Percentiles rank a stretch among this genome's conserved stretches.
These are phyloP conservation scores for Tachycineta bicolor DNA, from an alignment of 2,113 vertebrate species.

Conservation along the genomic window DNA sequence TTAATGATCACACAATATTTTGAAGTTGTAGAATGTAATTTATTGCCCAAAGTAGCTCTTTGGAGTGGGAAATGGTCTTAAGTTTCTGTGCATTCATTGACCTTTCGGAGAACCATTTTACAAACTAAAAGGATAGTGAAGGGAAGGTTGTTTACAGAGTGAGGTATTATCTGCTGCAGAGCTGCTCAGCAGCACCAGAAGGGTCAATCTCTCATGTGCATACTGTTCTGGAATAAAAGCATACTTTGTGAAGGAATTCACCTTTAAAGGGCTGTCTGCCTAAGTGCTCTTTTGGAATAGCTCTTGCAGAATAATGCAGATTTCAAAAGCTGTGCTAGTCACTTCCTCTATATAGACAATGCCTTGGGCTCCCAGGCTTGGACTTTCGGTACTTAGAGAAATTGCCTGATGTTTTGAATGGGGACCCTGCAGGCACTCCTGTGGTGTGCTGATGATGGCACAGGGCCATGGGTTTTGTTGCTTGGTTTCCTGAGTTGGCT, in stretches of 20 bases:
- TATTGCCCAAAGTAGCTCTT: background rate
- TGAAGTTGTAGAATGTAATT: background rate
- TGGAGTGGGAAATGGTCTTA: background rate
- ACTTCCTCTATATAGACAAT: background rate
- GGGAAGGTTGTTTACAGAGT: background rate
- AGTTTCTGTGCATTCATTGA: background rate
- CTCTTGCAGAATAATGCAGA: background rate
- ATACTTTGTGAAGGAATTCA: background rate
- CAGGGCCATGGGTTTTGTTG: background rate
- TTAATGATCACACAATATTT: background rate
- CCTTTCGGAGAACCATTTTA: background rate
- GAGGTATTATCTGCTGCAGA: background rate
- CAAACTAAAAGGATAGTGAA: background rate
- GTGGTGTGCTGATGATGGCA: background rate
- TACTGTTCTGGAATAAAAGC: background rate
- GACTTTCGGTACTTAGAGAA: background rate
- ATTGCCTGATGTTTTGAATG: fast-evolving
- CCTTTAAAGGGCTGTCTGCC: background rate
- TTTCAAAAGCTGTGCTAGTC: background rate
- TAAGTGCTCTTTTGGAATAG: constrained; percentile 21
- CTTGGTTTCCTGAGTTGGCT: background rate
- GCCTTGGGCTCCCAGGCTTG: background rate
- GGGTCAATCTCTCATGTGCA: background rate
- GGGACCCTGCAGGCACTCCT: fast-evolving
- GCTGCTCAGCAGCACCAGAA: background rate